Conservation (phyloP, 2,113 vertebrate species). For the Eulacestoma nigropectus region DNA sequence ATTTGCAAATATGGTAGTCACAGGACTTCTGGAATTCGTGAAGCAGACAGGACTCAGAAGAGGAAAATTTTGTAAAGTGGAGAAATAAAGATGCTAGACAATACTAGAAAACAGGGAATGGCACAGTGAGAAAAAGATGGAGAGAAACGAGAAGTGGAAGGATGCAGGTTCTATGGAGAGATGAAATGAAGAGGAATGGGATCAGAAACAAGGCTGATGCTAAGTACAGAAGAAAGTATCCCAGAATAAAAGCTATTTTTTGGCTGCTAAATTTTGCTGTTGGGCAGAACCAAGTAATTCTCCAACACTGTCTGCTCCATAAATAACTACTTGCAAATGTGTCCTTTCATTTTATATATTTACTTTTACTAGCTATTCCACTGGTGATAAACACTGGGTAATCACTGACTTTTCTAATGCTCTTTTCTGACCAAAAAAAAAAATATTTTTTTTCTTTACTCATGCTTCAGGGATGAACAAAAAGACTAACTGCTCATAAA, state of each 20-base stretch:
- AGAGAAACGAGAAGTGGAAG: neutral
- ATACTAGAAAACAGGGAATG: neutral
- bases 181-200: neutral
- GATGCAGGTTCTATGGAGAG: neutral
- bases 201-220: neutral
- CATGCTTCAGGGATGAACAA: constrained; percentile 5
- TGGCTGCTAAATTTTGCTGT: neutral
- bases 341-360: neutral
- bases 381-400: neutral
- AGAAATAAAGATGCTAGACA: neutral
- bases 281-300: neutral
- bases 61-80: neutral
- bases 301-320: neutral
- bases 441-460: neutral
- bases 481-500: constrained; percentile 41
- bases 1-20: neutral
- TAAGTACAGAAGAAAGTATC: neutral
- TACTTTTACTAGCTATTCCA: neutral
- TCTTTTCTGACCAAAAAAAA: neutral
- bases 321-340: neutral
- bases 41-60: neutral
- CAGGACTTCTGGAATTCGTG: neutral
- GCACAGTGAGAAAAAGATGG: neutral
- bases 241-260: neutral
- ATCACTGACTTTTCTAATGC: neutral